A percentile compares a stretch with the other conserved stretches of the same genome.
Conservation (phyloP, 1,140 invertebrate genomes). For the Drosophila lacertosa region DNA sequence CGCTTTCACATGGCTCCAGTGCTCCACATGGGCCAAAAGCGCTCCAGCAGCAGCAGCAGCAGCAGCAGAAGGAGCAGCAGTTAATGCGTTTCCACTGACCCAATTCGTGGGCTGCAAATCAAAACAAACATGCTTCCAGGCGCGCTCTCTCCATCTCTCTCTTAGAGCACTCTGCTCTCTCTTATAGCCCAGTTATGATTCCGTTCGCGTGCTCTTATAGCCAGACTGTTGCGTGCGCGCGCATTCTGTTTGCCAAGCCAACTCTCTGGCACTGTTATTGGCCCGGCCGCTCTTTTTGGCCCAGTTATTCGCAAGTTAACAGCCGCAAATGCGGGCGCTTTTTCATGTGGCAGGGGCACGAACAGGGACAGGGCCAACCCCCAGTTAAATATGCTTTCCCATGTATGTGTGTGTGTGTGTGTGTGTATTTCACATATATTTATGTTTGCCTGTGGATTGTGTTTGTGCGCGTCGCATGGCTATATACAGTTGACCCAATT, state of each 20-base stretch:
- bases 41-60: constrained; percentile 2
- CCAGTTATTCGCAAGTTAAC: constrained; percentile 65
- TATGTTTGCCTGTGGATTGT: constrained; percentile 11
- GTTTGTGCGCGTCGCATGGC: constrained; percentile 7
- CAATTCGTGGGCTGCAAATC: constrained; percentile 54
- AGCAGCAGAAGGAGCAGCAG: constrained; percentile 6
- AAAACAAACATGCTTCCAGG: constrained; percentile 58
- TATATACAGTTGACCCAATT: constrained; percentile 80
- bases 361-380: constrained; percentile 55
- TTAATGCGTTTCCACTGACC: constrained; percentile 70
- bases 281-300: constrained; percentile 54
- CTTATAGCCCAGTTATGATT: constrained; percentile 10
- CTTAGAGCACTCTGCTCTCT: no score
- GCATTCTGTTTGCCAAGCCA: not conserved
- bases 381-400: constrained; percentile 25
- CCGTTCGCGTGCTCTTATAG: not conserved
- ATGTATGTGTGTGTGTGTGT: constrained; percentile 13
- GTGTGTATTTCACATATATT: constrained; percentile 7
- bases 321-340: constrained; percentile 47
- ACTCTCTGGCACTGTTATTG: constrained; percentile 53
- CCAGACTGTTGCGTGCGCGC: constrained; percentile 10
- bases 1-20: constrained; percentile 32
- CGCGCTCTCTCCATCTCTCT: no score
- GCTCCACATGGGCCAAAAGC: constrained; percentile 3
- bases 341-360: constrained; percentile 53